Evolutionary conservation across 2,888 invertebrate genomes (phyloP).

Genomic region (Baccha elongata): DNA sequence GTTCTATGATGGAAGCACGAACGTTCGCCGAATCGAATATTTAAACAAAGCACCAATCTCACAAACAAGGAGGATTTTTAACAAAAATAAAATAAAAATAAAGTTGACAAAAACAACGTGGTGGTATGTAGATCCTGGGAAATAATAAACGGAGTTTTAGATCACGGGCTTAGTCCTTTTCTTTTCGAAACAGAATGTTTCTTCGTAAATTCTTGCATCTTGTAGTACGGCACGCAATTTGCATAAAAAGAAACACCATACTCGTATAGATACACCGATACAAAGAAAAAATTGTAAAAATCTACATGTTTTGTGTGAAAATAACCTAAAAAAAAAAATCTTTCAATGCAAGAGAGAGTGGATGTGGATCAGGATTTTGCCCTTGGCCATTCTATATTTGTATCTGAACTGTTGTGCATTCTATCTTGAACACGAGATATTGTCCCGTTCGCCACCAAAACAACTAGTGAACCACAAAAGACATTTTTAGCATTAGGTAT

Average conservation of each 20-base stretch:
- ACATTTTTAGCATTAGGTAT: constrained; percentile 55
- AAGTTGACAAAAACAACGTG: background rate
- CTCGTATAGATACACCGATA: background rate
- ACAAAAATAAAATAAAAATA: too few relatives aligned
- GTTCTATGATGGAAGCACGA: constrained; percentile 12
- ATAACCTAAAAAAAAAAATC: constrained; percentile 29
- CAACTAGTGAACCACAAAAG: constrained; percentile 32
- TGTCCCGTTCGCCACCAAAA: constrained; percentile 1
- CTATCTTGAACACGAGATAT: constrained; percentile 6
- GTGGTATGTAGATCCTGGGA: constrained; percentile 19
- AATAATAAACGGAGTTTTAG: constrained; percentile 39
- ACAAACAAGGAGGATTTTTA: constrained; percentile 7
- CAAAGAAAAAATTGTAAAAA: constrained; percentile 43
- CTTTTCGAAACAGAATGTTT: background rate
- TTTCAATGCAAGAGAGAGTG: background rate
- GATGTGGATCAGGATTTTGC: constrained; percentile 32
- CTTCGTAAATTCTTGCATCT: background rate
- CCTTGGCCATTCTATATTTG: constrained; percentile 28
- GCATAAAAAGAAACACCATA: constrained; percentile 31
- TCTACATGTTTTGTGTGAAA: constrained; percentile 28
- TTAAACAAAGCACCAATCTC: constrained; percentile 29
- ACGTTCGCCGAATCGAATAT: constrained; percentile 34
- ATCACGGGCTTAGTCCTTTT: constrained; percentile 36
- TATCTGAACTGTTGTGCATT: background rate
- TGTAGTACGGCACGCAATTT: constrained; percentile 44